Evolutionary conservation across 2,113 vertebrate genomes (phyloP).

Genomic region (Cardinalis cardinalis): DNA sequence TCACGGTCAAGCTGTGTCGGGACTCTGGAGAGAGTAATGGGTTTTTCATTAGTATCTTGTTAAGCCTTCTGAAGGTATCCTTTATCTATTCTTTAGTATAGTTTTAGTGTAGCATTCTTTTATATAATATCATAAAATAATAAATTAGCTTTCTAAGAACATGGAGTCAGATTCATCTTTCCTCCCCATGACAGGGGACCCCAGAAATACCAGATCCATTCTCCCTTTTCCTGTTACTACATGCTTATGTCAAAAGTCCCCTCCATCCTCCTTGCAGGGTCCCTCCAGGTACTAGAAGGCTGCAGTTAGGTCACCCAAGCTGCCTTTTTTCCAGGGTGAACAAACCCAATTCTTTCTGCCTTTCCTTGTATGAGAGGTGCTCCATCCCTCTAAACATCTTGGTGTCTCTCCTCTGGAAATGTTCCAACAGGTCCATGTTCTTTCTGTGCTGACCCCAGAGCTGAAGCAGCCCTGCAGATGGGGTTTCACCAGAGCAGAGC

Average conservation of each 20-base stretch:
- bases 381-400: neutral
- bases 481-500: neutral
- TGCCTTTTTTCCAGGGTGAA: fast-evolving
- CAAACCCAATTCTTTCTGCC: neutral
- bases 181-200: no score
- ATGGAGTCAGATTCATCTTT: no score
- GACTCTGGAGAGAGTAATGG: no score
- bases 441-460: neutral
- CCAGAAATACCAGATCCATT: neutral
- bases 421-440: neutral
- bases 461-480: neutral
- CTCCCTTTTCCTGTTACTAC: neutral
- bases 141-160: no score
- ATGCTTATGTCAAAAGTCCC: neutral
- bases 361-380: neutral
- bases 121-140: no score
- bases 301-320: neutral
- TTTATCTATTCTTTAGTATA: no score
- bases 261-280: neutral
- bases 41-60: no score
- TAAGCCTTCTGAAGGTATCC: no score
- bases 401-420: neutral
- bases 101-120: no score
- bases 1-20: no score
- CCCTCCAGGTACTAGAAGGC: neutral